Conservation (phyloP, 2,888 invertebrate species). For the Apamea monoglypha region DNA sequence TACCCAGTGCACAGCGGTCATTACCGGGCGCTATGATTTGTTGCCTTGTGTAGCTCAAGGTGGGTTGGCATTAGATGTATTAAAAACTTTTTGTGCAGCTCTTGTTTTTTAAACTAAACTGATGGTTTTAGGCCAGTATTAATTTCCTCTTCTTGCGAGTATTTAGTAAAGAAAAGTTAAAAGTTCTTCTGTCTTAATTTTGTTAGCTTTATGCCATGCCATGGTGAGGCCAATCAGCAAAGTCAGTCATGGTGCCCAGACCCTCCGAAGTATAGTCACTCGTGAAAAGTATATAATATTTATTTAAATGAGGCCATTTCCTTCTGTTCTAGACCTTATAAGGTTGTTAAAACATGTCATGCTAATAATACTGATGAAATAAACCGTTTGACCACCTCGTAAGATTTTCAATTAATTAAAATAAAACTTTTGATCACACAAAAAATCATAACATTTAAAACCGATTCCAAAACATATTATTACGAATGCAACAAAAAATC, state of each 20-base stretch:
- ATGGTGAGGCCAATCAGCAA: neutral
- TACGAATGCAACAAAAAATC: slow-evolving; percentile 48
- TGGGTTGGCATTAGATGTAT: slow-evolving; percentile 61
- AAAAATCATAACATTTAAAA: slow-evolving; percentile 20
- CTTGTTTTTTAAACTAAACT: slow-evolving; percentile 24
- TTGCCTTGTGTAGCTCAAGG: slow-evolving; percentile 56
- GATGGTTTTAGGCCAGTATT: slow-evolving; percentile 12
- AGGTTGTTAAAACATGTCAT: neutral
- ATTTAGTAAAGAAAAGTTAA: neutral
- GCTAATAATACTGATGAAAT: neutral
- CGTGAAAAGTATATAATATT: neutral
- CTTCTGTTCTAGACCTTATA: neutral
- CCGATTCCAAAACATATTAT: slow-evolving; percentile 35
- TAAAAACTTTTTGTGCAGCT: slow-evolving; percentile 38
- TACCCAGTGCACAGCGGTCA: slow-evolving; percentile 68
- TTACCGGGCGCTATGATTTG: slow-evolving; percentile 67
- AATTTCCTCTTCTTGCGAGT: neutral
- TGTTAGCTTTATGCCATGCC: neutral
- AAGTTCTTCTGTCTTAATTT: neutral
- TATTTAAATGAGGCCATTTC: neutral
- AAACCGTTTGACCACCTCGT: neutral
- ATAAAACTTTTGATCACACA: neutral
- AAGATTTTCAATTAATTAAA: slow-evolving; percentile 7
- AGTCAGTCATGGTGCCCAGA: neutral
- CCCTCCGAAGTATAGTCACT: neutral